Evolutionary conservation across 2,888 invertebrate species (phyloP).

Genomic region (Lepetodrilus schrolli): DNA sequence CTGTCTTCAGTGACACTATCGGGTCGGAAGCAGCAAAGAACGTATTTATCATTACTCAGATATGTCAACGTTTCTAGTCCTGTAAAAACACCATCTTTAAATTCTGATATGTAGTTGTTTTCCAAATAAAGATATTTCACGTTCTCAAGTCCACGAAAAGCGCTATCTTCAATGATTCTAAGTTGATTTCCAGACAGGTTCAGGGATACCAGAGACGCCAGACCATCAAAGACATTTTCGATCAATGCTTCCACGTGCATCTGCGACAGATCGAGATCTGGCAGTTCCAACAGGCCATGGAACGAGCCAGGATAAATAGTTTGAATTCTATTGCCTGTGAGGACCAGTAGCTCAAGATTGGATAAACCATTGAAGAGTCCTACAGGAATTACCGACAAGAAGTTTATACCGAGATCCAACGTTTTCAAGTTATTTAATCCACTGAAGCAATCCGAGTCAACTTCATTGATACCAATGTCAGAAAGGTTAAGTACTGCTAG

Average conservation of each 20-base stretch:
- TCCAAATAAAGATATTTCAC: neutral
- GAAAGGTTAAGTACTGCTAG: conserved; percentile 18
- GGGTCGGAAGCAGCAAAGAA: conserved; percentile 23
- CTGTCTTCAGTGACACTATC: conserved; percentile 3
- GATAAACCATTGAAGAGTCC: neutral
- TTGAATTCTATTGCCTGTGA: neutral
- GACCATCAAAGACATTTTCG: neutral
- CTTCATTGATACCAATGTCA: neutral
- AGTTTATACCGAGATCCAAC: conserved; percentile 11
- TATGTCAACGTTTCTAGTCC: neutral
- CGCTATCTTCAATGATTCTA: neutral
- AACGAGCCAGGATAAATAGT: neutral
- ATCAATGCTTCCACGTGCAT: neutral
- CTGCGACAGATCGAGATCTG: neutral
- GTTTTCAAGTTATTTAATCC: neutral
- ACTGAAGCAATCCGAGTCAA: neutral
- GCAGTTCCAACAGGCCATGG: neutral
- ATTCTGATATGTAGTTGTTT: neutral
- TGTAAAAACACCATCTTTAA: neutral
- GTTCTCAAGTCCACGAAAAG: neutral
- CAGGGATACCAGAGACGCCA: neutral
- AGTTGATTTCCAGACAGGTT: conserved; percentile 16
- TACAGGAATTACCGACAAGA: neutral
- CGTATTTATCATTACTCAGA: conserved; percentile 11
- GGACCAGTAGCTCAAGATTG: neutral